Conservation (phyloP, 2,888 invertebrate species). For the Cephus runcator region DNA sequence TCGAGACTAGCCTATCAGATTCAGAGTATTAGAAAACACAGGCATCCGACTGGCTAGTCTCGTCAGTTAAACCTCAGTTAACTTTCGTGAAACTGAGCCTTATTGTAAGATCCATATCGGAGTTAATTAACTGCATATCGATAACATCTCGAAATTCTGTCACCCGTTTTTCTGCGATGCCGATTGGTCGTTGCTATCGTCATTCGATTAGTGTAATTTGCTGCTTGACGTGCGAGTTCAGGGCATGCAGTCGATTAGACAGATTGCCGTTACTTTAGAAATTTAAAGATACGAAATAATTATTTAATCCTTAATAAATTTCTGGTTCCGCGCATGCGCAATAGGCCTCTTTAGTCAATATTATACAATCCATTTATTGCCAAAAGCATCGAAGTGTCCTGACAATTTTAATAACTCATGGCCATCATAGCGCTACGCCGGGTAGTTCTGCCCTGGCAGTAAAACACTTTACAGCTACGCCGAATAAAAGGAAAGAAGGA, state of each 20-base stretch:
- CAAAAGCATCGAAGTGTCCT: conserved; percentile 36
- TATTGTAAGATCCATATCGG: too few species aligned
- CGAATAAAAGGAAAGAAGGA: conserved; percentile 42
- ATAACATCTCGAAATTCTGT: neutral
- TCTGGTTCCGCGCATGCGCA: neutral
- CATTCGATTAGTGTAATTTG: too few species aligned
- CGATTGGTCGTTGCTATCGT: too few species aligned
- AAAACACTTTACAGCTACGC: conserved; percentile 40
- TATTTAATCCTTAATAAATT: neutral
- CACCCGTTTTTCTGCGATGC: neutral
- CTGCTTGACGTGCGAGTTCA: neutral
- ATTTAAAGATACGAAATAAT: neutral
- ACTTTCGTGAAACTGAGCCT: too few species aligned
- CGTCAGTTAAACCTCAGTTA: too few species aligned
- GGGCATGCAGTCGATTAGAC: neutral
- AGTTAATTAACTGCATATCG: neutral
- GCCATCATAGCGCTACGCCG: conserved; percentile 10
- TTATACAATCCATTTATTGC: conserved; percentile 36
- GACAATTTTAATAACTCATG: conserved; percentile 49
- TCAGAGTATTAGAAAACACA: too few species aligned
- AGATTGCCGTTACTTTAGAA: neutral
- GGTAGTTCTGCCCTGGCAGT: conserved; percentile 4
- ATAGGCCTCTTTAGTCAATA: neutral
- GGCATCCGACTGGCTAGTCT: too few species aligned
- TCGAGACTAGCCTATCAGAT: too few species aligned